Evolutionary conservation across 2,797 vertebrate species (phyloP).

Genomic region (Vireo griseus): DNA sequence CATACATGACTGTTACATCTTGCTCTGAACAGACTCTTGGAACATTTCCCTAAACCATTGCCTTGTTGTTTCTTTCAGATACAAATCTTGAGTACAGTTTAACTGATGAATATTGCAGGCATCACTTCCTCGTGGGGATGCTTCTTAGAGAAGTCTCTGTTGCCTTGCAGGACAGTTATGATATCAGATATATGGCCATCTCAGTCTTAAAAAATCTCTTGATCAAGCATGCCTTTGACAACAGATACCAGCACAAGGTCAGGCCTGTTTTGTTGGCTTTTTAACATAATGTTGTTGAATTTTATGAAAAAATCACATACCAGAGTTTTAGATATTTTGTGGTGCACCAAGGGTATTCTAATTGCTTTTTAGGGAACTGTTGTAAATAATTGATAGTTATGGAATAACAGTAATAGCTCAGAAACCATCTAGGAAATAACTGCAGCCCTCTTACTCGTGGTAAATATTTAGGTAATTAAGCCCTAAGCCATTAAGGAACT

Average conservation of each 20-base stretch:
- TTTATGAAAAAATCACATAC: not conserved
- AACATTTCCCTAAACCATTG: constrained; percentile 28
- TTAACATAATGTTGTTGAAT: not conserved
- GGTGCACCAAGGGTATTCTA: not conserved
- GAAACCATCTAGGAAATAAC: not conserved
- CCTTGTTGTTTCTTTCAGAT: constrained; percentile 78
- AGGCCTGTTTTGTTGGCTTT: constrained; percentile 1
- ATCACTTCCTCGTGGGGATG: constrained; percentile 95
- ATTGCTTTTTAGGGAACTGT: not conserved
- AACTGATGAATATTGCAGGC: constrained; percentile 92
- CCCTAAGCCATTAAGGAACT: not conserved
- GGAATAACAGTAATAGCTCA: not conserved
- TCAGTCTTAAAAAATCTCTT: constrained; percentile 91
- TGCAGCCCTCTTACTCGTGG: not conserved
- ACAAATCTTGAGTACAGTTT: constrained; percentile 90
- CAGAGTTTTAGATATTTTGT: not conserved
- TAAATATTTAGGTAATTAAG: not conserved
- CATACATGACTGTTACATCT: not conserved
- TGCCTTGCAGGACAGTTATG: constrained; percentile 85
- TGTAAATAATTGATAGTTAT: not conserved
- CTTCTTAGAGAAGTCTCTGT: constrained; percentile 88
- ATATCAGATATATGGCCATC: constrained; percentile 88
- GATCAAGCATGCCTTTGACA: constrained; percentile 93
- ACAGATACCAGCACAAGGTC: constrained; percentile 93
- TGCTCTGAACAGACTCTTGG: not conserved